Evolutionary conservation across 92 coral and sea anemone species (phyloP), one percentile per base, ranked within the genome.

Genomic region (Virgularia gustaviana): DNA sequence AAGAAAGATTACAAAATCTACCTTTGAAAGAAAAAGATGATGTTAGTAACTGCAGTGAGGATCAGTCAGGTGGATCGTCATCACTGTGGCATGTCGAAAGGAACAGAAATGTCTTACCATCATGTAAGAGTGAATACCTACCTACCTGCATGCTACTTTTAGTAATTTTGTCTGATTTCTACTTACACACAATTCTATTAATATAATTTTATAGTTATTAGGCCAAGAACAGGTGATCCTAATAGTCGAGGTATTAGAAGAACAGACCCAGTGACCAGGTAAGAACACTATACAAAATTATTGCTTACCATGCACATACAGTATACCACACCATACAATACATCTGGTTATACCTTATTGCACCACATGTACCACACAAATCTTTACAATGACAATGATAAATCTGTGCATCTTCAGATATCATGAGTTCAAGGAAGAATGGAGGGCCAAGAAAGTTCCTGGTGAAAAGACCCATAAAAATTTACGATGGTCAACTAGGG

Each of bases 401-500:
- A 34, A 3, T 79, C 0, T 32, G 25, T 9, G 11, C 6, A 35
- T 41, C 39, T 18, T 6, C 64, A 89, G 97, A 42, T 91, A 75
- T 72, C 97, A 90, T 58, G 91, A 89, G 76, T 91, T 91, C 64
- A 90, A 81, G 22, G 71, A 83, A 57, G 97, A 89, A 57, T 91
- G 97, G 97, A 70, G 83, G 16, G 64, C 86, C 42, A 88, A 84
- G 34, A 91, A 89, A 80, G 96, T 88, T 4, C 97, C 97, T 18
- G 97, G 97, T 27, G 97, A 91, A 56, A 91, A 89, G 57, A 89
- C 73, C 70, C 97, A 82, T 79, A 91, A 91, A 34, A 81, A 79
- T 42, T 86, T 91, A 3, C 81, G 97, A 49, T 91, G 97, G 97
- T 83, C 86, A 71, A 90, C 90, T 36, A 84, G 97, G 81, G 96